These are phyloP conservation scores for Alfaro cultratus DNA, from an alignment of 2,797 vertebrate species.

Conservation along the genomic window DNA sequence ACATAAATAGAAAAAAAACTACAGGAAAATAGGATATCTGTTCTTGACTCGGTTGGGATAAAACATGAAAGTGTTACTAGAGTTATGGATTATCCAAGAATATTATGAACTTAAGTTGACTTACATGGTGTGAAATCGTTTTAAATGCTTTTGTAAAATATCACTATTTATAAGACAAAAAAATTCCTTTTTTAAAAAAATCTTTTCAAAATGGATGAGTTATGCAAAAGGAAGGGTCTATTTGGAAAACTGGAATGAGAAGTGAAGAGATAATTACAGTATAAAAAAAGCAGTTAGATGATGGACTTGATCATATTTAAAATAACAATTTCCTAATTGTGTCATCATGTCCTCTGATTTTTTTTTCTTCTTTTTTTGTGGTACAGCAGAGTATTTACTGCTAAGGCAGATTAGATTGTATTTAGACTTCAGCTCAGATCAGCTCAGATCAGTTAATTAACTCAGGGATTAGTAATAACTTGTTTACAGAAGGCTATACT, in stretches of 20 bases:
- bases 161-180: background rate
- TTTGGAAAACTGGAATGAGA: background rate
- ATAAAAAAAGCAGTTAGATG: background rate
- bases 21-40: background rate
- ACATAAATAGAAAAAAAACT: background rate
- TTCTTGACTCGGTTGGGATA: background rate
- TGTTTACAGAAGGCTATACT: background rate
- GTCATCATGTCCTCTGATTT: background rate
- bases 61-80: background rate
- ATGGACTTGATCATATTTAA: background rate
- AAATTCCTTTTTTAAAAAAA: background rate
- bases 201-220: background rate
- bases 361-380: background rate
- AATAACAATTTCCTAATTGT: background rate
- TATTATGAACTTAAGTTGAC: background rate
- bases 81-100: background rate
- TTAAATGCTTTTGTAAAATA: background rate
- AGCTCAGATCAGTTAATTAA: conserved; percentile 4
- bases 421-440: conserved; percentile 10
- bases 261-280: background rate
- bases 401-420: conserved; percentile 5
- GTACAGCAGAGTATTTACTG: background rate
- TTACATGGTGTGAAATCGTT: background rate
- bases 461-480: background rate
- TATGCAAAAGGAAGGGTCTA: background rate